Evolutionary conservation across 2,888 invertebrate species (phyloP), one percentile per base, ranked within the genome.

Genomic region (Kuschelorhynchus macadamiae): DNA sequence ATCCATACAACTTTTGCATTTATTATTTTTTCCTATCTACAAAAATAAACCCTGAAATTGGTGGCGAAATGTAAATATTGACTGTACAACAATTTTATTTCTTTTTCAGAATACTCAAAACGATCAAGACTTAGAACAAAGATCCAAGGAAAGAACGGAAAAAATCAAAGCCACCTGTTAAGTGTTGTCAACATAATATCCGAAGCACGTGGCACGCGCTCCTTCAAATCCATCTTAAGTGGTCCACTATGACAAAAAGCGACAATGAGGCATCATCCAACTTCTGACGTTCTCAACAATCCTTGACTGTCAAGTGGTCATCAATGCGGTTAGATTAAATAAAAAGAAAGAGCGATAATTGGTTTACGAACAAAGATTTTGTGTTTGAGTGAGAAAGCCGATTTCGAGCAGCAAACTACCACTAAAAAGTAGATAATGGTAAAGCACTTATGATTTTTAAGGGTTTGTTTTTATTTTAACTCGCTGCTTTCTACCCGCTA

Each of bases 391-490:
- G 14, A 60, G 39, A 49, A 12, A 16, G 36, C 4, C 16, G 42
- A 16, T 30, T 16, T 17, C 16, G 55, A 11, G 21, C 2, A 36
- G 36, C 12, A 8, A 36, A 11, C 36, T 36, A 20, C 49, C 12
- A 47, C 12, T 12, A 49, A 59, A 47, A 59, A 47, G 47, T 36
- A 49, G 49, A 60, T 52, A 49, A 57, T 59, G 53, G 66, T 57
- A 33, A 65, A 44, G 50, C 42, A 60, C 59, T 52, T 41, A 12
- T 36, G 14, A 9, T 14, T 21, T 2, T 46, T 8, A 55, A 60
- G 66, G 60, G 66, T 66, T 66, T 66, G 47, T 46, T 66, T 60
- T 66, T 14, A 47, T 60, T 53, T 60, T 60, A 60, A 44, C 52
- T 44, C 52, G 30, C 16, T 32, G 46, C 55, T 52, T 52, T 52